phyloP scores from a whole-genome alignment of 2,797 vertebrate species.

The Lagocephalus sceleratus region DNA sequence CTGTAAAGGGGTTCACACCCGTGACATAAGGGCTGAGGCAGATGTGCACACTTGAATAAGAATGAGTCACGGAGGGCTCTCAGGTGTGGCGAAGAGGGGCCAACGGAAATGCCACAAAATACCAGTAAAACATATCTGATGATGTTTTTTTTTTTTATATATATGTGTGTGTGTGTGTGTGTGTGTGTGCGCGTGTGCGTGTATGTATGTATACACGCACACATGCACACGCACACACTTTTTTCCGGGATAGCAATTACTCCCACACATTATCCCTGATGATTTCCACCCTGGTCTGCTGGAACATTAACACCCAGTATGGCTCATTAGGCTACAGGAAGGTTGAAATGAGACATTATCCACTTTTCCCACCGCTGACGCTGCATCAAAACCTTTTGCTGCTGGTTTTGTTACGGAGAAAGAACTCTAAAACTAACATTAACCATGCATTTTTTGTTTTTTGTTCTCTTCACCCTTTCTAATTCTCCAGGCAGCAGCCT shows the following conservation, averaged over 20 bases:
- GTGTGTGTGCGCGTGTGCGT: too few species aligned
- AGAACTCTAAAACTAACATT: too few species aligned
- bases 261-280: not conserved
- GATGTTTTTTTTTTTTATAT: not conserved
- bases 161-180: too few species aligned
- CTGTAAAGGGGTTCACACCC: conserved; percentile 47
- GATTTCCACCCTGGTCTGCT: conserved; percentile 1
- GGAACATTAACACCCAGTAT: conserved; percentile 18
- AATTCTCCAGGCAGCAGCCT: not conserved
- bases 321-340: conserved; percentile 20
- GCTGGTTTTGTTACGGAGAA: too few species aligned
- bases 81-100: conserved; percentile 49
- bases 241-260: conserved; percentile 27
- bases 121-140: conserved; percentile 38
- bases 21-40: conserved; percentile 44
- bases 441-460: too few species aligned
- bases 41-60: conserved; percentile 60
- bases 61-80: conserved; percentile 59
- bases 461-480: conserved; percentile 4
- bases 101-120: conserved; percentile 47
- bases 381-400: too few species aligned
- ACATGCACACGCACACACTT: too few species aligned
- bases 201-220: too few species aligned
- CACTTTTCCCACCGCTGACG: too few species aligned
- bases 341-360: conserved; percentile 4